Evolutionary conservation across 1,140 invertebrate species (phyloP).

Genomic region (Acromyrmex charruanus): DNA sequence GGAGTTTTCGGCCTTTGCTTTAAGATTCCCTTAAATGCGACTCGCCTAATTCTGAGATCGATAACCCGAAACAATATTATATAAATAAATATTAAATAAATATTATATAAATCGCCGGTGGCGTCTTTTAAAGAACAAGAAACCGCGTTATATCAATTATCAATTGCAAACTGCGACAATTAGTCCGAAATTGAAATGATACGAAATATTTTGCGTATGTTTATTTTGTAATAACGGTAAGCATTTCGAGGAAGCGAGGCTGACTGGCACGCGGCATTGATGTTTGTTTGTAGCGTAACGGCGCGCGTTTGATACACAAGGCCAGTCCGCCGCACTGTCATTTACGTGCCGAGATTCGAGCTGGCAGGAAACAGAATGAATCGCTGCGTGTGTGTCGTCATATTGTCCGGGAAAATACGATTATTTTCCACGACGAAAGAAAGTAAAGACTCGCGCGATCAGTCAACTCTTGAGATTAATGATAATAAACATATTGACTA

Average conservation of each 20-base stretch:
- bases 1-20: no score
- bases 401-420: not conserved
- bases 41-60: not conserved
- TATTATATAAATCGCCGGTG: constrained; percentile 1
- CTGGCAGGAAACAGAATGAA: not conserved
- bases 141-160: not conserved
- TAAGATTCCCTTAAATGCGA: not conserved
- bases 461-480: not conserved
- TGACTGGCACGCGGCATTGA: not conserved
- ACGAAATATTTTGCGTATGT: not conserved
- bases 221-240: not conserved
- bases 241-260: not conserved
- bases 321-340: not conserved
- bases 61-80: constrained; percentile 11
- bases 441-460: not conserved
- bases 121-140: not conserved
- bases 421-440: not conserved
- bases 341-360: constrained; percentile 2
- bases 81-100: no score
- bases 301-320: not conserved
- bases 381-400: not conserved
- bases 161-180: not conserved
- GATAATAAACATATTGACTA: not conserved
- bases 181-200: not conserved
- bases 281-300: constrained; percentile 15